phyloP scores from a whole-genome alignment of 2,888 invertebrate species.

The Volucella bombylans region DNA sequence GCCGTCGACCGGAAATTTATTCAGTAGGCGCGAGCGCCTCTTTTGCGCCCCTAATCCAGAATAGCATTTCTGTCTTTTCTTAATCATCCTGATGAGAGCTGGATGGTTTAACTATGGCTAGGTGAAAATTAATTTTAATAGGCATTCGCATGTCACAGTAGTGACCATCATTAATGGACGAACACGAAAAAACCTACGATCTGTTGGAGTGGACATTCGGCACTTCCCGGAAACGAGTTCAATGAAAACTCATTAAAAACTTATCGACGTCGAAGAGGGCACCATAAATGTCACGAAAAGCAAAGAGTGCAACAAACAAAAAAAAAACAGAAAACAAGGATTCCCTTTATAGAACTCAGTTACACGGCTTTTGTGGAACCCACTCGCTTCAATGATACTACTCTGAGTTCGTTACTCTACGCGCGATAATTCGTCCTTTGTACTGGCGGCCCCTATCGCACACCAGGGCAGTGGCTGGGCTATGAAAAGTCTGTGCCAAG shows the following conservation, averaged over 20 bases:
- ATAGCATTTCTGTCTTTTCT: conserved; percentile 17
- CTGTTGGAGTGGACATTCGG: conserved; percentile 3
- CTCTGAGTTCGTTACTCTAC: conserved; percentile 42
- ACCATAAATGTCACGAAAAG: conserved; percentile 59
- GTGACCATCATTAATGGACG: conserved; percentile 23
- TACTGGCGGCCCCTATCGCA: conserved; percentile 1
- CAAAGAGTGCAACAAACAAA: neutral
- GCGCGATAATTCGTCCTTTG: conserved; percentile 60
- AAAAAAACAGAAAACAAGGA: conserved; percentile 19
- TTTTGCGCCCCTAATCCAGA: conserved; percentile 22
- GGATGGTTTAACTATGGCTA: conserved; percentile 21
- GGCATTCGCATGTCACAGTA: conserved; percentile 10
- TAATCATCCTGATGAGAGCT: conserved; percentile 14
- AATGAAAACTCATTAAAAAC: conserved; percentile 69
- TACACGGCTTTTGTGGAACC: conserved; percentile 37
- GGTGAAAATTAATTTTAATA: conserved; percentile 60
- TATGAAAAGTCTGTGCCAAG: neutral
- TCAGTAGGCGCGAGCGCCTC: conserved; percentile 48
- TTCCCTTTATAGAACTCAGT: conserved; percentile 19
- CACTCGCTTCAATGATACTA: conserved; percentile 45
- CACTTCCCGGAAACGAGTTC: conserved; percentile 42
- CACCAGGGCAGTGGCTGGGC: neutral
- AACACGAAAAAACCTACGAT: conserved; percentile 1
- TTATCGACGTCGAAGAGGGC: conserved; percentile 46
- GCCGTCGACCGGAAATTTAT: conserved; percentile 69